phyloP scores from a whole-genome alignment of 1,140 invertebrate species.

The Trachymyrmex septentrionalis region DNA sequence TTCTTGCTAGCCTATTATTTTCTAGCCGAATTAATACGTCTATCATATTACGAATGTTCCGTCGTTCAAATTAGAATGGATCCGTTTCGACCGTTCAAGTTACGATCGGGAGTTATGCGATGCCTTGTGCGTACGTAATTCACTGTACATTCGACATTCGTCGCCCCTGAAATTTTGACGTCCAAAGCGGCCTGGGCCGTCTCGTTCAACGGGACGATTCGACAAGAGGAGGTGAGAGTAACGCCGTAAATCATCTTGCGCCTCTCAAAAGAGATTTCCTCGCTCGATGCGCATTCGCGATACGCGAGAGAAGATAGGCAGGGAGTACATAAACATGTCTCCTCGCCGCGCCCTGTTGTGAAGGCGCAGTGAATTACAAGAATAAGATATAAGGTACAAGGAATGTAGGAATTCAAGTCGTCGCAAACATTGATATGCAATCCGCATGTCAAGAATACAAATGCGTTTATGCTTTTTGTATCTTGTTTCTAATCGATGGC shows the following conservation, averaged over 20 bases:
- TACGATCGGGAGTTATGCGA: not conserved
- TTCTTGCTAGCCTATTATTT: not conserved
- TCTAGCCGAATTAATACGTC: not conserved
- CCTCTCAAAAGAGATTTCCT: slow-evolving; percentile 31
- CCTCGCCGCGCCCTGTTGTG: slow-evolving; percentile 29
- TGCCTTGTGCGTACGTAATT: slow-evolving; percentile 10
- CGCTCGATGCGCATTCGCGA: slow-evolving; percentile 29
- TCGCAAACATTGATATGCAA: slow-evolving; percentile 31
- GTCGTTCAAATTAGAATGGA: not conserved
- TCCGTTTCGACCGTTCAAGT: not conserved
- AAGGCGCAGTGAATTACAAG: slow-evolving; percentile 20
- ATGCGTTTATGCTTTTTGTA: slow-evolving; percentile 1
- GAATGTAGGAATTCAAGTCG: slow-evolving; percentile 21
- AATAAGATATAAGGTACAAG: slow-evolving; percentile 17
- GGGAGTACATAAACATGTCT: slow-evolving; percentile 45
- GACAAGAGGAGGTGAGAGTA: slow-evolving; percentile 15
- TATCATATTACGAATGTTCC: not conserved
- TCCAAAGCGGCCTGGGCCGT: not conserved
- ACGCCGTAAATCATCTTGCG: slow-evolving; percentile 40
- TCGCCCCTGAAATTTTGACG: slow-evolving; percentile 18
- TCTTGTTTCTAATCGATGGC: not conserved
- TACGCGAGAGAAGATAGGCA: slow-evolving; percentile 28
- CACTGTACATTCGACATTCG: slow-evolving; percentile 7
- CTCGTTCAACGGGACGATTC: slow-evolving; percentile 1
- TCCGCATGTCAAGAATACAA: not conserved